Evolutionary conservation across 2,888 invertebrate genomes (phyloP).

Genomic region (Sphecodes monilicornis): DNA sequence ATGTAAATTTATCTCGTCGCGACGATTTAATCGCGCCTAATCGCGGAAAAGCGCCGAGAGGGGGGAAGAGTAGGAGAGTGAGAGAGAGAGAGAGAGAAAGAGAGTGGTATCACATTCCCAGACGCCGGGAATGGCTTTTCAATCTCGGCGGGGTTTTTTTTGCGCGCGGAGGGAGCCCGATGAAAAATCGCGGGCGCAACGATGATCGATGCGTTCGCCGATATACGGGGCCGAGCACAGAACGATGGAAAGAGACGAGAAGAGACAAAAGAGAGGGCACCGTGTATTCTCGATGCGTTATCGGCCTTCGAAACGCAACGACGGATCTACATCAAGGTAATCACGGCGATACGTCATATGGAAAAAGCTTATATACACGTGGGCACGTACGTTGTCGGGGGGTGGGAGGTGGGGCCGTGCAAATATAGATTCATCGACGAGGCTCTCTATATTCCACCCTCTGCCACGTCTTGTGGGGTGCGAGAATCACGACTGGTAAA

Average conservation of each 20-base stretch:
- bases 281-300: conserved; percentile 67
- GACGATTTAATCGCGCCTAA: conserved; percentile 32
- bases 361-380: conserved; percentile 57
- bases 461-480: conserved; percentile 46
- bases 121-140: conserved; percentile 70
- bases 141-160: conserved; percentile 62
- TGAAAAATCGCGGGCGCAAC: conserved; percentile 72
- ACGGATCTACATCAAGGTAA: conserved; percentile 78
- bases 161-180: conserved; percentile 49
- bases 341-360: conserved; percentile 78
- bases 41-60: conserved; percentile 20
- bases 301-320: conserved; percentile 58
- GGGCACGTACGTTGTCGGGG: neutral
- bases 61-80: neutral
- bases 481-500: conserved; percentile 76
- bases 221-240: conserved; percentile 39
- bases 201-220: conserved; percentile 71
- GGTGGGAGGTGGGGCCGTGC: neutral
- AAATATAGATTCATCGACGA: conserved; percentile 64
- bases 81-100: conserved; percentile 38
- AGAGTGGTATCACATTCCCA: conserved; percentile 62
- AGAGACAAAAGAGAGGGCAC: conserved; percentile 39
- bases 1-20: conserved; percentile 16
- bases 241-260: conserved; percentile 49
- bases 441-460: conserved; percentile 42